A percentile compares a stretch with the other conserved stretches of the same genome.
These are phyloP conservation scores for Morpho achilles DNA, from an alignment of 2,888 invertebrate species.

Conservation along the genomic window DNA sequence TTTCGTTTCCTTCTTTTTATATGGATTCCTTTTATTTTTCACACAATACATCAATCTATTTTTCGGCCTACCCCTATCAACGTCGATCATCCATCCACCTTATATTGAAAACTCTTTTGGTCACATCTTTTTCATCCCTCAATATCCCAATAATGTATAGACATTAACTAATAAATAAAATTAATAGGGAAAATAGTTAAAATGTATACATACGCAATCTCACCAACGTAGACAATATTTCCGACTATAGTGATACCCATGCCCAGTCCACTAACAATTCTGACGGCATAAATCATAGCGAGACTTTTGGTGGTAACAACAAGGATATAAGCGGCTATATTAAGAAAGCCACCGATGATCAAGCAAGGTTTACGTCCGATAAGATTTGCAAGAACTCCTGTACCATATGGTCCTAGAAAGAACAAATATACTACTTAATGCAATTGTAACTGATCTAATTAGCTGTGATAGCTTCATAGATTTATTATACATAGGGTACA, in stretches of 20 bases:
- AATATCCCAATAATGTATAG: no score
- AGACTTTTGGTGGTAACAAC: slow-evolving; percentile 32
- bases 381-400: slow-evolving; percentile 36
- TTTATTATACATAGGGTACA: no score
- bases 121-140: no score
- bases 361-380: slow-evolving; percentile 40
- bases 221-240: slow-evolving; percentile 36
- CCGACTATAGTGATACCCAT: slow-evolving; percentile 35
- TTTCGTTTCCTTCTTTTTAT: no score
- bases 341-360: slow-evolving; percentile 35
- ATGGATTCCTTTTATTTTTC: no score
- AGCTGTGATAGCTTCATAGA: no score
- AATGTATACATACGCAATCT: slow-evolving; percentile 34
- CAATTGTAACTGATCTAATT: no score
- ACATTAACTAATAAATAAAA: no score
- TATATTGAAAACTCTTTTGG: no score
- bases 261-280: slow-evolving; percentile 35
- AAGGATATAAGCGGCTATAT: slow-evolving; percentile 33
- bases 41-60: no score
- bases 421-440: neutral
- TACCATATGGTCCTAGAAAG: slow-evolving; percentile 36
- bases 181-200: neutral
- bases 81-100: no score
- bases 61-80: no score
- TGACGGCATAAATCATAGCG: slow-evolving; percentile 30